Evolutionary conservation across 23 tunicate species (phyloP).

Genomic region (Botrylloides violaceus): DNA sequence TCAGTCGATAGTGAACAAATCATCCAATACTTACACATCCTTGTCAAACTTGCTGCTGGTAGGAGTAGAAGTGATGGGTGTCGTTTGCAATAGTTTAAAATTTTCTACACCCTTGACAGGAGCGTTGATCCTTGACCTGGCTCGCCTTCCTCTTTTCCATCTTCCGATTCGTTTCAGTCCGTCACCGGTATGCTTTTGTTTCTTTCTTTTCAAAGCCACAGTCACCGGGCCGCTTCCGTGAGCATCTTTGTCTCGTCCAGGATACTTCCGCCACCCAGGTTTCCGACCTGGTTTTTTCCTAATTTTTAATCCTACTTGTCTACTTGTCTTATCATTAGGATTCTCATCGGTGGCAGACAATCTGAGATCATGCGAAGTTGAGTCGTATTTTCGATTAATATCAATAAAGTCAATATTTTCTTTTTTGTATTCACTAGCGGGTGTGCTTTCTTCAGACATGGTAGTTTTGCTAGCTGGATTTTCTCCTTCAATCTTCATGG

Average conservation of each 20-base stretch:
- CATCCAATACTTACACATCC: neutral
- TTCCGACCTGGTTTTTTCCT: slow-evolving; percentile 21
- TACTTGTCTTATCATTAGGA: neutral
- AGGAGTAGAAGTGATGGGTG: neutral
- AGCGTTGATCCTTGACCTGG: neutral
- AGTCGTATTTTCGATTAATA: too few relatives aligned
- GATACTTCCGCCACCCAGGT: slow-evolving; percentile 18
- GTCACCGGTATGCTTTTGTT: slow-evolving; percentile 13
- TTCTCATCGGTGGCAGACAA: too few relatives aligned
- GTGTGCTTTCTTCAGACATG: too few relatives aligned
- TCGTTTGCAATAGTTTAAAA: neutral
- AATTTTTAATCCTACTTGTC: neutral
- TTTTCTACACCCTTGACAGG: neutral
- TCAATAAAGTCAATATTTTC: too few relatives aligned
- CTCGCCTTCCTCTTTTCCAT: slow-evolving; percentile 6
- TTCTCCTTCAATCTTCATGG: too few relatives aligned
- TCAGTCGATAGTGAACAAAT: neutral
- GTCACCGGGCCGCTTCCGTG: neutral
- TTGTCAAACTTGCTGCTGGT: neutral
- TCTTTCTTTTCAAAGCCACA: neutral
- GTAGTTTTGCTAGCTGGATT: too few relatives aligned
- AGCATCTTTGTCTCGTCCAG: neutral
- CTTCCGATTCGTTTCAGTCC: slow-evolving; percentile 19
- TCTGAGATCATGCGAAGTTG: too few relatives aligned
- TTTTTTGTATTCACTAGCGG: too few relatives aligned